These are phyloP conservation scores for Drosophila niveifrons DNA, from an alignment of 2,888 invertebrate species.

Conservation along the genomic window DNA sequence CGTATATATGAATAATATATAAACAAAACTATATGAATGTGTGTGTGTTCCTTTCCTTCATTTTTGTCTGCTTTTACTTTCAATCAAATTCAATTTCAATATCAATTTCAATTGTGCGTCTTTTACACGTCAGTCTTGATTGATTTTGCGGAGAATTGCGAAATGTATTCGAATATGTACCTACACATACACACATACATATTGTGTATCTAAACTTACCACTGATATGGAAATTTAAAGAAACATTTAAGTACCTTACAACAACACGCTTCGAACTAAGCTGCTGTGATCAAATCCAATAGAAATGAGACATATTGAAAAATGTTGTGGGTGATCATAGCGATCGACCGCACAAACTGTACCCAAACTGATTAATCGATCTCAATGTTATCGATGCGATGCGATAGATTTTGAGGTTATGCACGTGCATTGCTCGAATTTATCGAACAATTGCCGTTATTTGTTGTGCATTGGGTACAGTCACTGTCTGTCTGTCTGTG, in stretches of 20 bases:
- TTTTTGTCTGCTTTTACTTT: conserved; percentile 11
- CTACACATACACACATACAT: conserved; percentile 47
- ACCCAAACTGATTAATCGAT: conserved; percentile 1
- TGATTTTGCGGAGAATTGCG: conserved; percentile 7
- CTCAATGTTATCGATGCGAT: neutral
- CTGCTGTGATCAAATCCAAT: conserved; percentile 48
- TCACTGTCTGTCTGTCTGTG: no score
- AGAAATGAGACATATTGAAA: conserved; percentile 1
- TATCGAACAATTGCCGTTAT: neutral
- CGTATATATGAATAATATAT: conserved; percentile 4
- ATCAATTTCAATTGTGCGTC: no score
- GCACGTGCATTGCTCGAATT: neutral
- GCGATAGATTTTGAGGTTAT: neutral
- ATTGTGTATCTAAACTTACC: conserved; percentile 68
- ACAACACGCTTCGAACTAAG: conserved; percentile 71
- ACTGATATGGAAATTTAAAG: conserved; percentile 72
- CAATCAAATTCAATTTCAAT: no score
- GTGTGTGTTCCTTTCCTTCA: conserved; percentile 17
- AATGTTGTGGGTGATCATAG: no score
- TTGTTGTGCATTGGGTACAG: conserved; percentile 4
- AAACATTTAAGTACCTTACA: conserved; percentile 79
- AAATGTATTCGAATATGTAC: conserved; percentile 61
- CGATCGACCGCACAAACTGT: neutral
- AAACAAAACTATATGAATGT: conserved; percentile 15
- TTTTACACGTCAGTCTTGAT: neutral